Evolutionary conservation across 92 coral and sea anemone species (phyloP).

Genomic region (Zoanthus solanderi): DNA sequence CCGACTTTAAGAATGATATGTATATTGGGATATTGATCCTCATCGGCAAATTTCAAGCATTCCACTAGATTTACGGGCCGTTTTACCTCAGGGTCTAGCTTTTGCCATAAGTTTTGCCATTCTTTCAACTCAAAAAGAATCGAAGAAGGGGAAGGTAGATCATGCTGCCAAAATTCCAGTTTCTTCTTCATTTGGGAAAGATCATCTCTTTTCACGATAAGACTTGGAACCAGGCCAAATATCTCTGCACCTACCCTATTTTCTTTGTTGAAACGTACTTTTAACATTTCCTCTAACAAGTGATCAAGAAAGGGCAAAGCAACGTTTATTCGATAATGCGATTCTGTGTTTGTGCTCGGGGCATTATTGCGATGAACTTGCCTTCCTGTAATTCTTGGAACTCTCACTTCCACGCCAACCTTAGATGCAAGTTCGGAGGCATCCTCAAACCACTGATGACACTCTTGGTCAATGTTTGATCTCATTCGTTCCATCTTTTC

Average conservation of each 20-base stretch:
- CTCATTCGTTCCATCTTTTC: slow-evolving; percentile 18
- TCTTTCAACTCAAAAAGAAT: no score
- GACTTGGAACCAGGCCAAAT: slow-evolving; percentile 14
- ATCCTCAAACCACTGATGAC: slow-evolving; percentile 57
- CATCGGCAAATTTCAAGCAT: no score
- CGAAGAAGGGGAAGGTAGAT: not conserved
- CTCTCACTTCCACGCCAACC: slow-evolving; percentile 62
- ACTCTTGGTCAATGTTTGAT: slow-evolving; percentile 58
- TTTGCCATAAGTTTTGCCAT: no score
- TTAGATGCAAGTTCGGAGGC: slow-evolving; percentile 61
- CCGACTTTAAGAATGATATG: no score
- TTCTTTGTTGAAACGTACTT: no score
- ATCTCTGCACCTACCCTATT: not conserved
- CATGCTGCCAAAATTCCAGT: slow-evolving; percentile 16
- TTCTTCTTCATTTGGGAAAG: slow-evolving; percentile 11
- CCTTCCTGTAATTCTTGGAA: slow-evolving; percentile 55
- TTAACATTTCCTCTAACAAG: no score
- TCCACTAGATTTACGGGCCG: no score
- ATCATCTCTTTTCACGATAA: slow-evolving; percentile 5
- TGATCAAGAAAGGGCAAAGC: not conserved
- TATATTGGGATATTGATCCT: no score
- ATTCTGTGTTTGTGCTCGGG: slow-evolving; percentile 61
- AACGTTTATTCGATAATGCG: slow-evolving; percentile 57
- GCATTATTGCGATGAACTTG: slow-evolving; percentile 56
- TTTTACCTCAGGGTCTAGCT: no score